Conservation (phyloP, 2,888 invertebrate species). For the Diarsia rubi region DNA sequence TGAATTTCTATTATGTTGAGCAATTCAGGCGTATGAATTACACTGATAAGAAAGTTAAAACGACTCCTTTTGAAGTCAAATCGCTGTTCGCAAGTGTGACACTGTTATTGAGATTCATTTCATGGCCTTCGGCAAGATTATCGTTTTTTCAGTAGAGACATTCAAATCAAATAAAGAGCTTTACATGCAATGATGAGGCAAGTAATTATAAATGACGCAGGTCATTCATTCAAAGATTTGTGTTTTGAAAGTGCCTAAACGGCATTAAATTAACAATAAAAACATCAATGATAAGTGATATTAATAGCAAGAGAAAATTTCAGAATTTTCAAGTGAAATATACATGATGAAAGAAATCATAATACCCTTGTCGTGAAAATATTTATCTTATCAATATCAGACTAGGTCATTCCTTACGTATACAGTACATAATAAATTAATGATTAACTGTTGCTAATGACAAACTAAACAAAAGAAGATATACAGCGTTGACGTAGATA, state of each 20-base stretch:
- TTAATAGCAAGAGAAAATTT: neutral
- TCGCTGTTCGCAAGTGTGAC: slow-evolving; percentile 32
- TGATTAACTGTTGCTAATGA: slow-evolving; percentile 52
- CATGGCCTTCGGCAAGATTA: slow-evolving; percentile 7
- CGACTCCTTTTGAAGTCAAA: slow-evolving; percentile 39
- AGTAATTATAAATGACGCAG: slow-evolving; percentile 16
- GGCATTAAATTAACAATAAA: slow-evolving; percentile 4
- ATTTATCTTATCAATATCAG: slow-evolving; percentile 40
- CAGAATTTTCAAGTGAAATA: slow-evolving; percentile 4
- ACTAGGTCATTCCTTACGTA: slow-evolving; percentile 53
- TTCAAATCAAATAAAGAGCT: neutral
- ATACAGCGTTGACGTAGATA: slow-evolving; percentile 53
- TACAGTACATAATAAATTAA: slow-evolving; percentile 42
- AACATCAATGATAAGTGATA: slow-evolving; percentile 1
- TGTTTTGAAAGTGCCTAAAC: slow-evolving; percentile 4
- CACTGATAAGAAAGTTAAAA: slow-evolving; percentile 52
- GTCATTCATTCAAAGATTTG: neutral
- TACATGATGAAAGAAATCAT: neutral
- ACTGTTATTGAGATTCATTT: slow-evolving; percentile 41
- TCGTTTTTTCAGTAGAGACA: neutral
- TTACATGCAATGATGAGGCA: neutral
- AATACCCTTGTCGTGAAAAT: slow-evolving; percentile 41
- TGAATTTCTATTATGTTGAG: slow-evolving; percentile 57
- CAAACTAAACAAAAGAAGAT: slow-evolving; percentile 53
- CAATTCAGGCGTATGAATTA: slow-evolving; percentile 52